Percentiles rank a stretch among this genome's conserved stretches.
Conservation (phyloP, 2,113 vertebrate species). For the Irena cyanogastra region DNA sequence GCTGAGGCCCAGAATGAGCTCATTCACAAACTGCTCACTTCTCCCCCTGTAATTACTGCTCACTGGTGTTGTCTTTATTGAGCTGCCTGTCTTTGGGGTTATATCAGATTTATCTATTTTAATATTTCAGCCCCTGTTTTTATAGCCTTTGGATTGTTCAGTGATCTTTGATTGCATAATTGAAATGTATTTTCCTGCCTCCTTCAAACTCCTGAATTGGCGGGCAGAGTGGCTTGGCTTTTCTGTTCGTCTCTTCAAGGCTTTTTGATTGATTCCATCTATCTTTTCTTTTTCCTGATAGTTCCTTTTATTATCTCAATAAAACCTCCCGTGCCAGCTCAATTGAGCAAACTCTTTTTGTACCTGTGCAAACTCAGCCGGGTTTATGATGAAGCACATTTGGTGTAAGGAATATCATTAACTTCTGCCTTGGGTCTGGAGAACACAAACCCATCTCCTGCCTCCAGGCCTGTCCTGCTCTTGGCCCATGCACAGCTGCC, state of each 20-base stretch:
- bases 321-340: neutral
- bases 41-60: neutral
- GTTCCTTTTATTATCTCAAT: constrained; percentile 2
- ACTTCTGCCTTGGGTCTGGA: neutral
- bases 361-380: neutral
- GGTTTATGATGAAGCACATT: neutral
- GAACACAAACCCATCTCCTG: neutral
- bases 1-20: neutral
- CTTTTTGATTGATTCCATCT: neutral
- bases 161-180: neutral
- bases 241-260: neutral
- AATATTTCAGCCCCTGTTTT: neutral
- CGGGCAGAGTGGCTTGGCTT: neutral
- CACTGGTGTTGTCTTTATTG: neutral
- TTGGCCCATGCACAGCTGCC: accelerated
- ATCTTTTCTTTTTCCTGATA: neutral
- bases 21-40: neutral
- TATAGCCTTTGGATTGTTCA: neutral
- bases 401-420: neutral
- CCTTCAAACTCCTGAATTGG: neutral
- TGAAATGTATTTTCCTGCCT: neutral
- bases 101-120: neutral
- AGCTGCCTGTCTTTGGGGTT: neutral
- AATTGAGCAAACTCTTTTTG: neutral
- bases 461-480: neutral